Conservation (phyloP, 1,140 invertebrate genomes). For the Aphidius ervi region DNA sequence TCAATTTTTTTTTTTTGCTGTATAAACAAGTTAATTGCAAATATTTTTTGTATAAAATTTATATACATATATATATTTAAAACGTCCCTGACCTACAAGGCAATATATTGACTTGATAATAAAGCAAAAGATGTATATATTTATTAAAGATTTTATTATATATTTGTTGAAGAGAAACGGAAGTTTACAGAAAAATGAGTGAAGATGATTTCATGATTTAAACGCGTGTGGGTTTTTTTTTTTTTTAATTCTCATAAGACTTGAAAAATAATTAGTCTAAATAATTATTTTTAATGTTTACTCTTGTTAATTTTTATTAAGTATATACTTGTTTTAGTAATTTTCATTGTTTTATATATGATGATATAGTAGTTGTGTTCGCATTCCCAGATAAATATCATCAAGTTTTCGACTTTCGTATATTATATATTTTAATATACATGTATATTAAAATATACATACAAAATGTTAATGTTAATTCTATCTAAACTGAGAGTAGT, state of each 20-base stretch:
- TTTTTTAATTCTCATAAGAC: neutral
- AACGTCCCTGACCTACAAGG: conserved; percentile 5
- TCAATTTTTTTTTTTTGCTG: neutral
- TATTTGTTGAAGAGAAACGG: neutral
- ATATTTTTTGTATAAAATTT: neutral
- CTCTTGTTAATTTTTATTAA: neutral
- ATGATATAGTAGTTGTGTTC: neutral
- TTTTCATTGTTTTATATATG: neutral
- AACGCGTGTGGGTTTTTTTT: neutral
- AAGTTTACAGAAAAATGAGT: conserved; percentile 3
- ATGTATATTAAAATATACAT: neutral
- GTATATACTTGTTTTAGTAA: neutral
- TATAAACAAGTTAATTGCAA: neutral
- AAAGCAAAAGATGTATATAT: neutral
- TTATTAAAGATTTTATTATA: neutral
- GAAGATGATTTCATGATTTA: neutral
- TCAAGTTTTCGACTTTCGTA: conserved; percentile 14
- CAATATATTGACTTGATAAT: neutral
- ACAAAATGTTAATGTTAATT: neutral
- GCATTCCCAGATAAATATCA: conserved; percentile 12
- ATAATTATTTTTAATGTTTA: neutral
- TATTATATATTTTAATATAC: neutral
- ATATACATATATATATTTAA: too few species aligned
- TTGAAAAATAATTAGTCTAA: too few species aligned
- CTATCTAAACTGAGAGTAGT: neutral